Evolutionary conservation across 30 jellyfish, hydroid and myxozoan species (phyloP).

Genomic region (Chrysaora quinquecirrha): DNA sequence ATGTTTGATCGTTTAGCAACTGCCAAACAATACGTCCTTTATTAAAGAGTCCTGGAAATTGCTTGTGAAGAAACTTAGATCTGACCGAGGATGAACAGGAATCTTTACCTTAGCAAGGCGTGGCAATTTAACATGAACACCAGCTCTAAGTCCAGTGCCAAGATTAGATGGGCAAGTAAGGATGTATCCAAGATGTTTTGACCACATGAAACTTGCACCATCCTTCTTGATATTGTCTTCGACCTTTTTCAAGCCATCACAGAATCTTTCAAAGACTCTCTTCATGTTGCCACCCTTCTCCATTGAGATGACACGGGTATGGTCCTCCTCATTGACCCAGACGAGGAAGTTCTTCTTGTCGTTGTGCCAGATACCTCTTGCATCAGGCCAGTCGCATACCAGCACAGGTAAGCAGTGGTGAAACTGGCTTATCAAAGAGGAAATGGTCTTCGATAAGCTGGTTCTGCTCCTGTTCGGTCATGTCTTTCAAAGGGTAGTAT

Average conservation of each 20-base stretch:
- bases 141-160: slow-evolving; percentile 80
- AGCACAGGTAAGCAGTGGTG: slow-evolving; percentile 77
- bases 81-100: no score
- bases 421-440: slow-evolving; percentile 83
- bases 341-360: slow-evolving; percentile 72
- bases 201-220: slow-evolving; percentile 69
- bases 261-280: slow-evolving; percentile 62
- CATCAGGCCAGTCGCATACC: slow-evolving; percentile 94
- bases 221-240: slow-evolving; percentile 45
- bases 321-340: slow-evolving; percentile 71
- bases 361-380: slow-evolving; percentile 88
- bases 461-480: slow-evolving; percentile 80
- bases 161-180: slow-evolving; percentile 73
- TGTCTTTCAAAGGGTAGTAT: slow-evolving; percentile 66
- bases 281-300: slow-evolving; percentile 78
- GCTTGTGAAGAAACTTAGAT: no score
- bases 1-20: no score
- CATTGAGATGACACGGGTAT: slow-evolving; percentile 77
- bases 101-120: slow-evolving; percentile 31
- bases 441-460: slow-evolving; percentile 71
- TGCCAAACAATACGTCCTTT: no score
- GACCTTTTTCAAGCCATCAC: slow-evolving; percentile 64
- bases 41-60: no score
- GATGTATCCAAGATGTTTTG: slow-evolving; percentile 66
- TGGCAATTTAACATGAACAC: slow-evolving; percentile 71